Evolutionary conservation across 2,888 invertebrate species (phyloP).

Genomic region (Napeogenes inachia): DNA sequence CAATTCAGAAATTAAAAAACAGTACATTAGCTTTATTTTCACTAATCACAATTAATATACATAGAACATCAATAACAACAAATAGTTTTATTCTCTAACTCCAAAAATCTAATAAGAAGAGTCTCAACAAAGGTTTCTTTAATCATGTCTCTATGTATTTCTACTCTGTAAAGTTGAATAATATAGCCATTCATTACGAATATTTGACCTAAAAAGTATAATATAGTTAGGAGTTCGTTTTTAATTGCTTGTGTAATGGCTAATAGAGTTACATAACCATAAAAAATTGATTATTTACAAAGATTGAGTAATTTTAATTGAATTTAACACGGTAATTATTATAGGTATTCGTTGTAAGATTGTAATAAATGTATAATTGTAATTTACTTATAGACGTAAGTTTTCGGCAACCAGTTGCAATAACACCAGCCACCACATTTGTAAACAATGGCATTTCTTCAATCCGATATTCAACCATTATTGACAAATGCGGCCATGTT

Average conservation of each 20-base stretch:
- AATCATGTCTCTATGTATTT: constrained; percentile 9
- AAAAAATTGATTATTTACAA: constrained; percentile 7
- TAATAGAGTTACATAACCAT: constrained; percentile 2
- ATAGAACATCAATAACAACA: too few relatives aligned
- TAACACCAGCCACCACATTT: not conserved
- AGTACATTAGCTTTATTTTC: too few relatives aligned
- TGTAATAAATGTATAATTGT: too few relatives aligned
- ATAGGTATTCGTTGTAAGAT: too few relatives aligned
- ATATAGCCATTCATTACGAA: constrained; percentile 27
- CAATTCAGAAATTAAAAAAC: too few relatives aligned
- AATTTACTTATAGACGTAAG: too few relatives aligned
- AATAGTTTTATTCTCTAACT: too few relatives aligned
- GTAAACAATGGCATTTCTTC: not conserved
- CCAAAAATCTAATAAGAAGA: too few relatives aligned
- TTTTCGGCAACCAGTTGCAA: not conserved
- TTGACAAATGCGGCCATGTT: too few relatives aligned
- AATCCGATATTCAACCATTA: not conserved
- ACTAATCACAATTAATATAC: too few relatives aligned
- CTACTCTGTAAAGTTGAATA: constrained; percentile 21
- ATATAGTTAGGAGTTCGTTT: constrained; percentile 4
- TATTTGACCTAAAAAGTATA: constrained; percentile 14
- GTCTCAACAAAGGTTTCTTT: not conserved
- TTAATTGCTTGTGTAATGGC: not conserved
- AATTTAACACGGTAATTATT: not conserved
- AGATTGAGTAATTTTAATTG: constrained; percentile 1